Evolutionary conservation across 2,113 vertebrate genomes (phyloP), one percentile per base, ranked within the genome.

Genomic region (Ammodytes dubius): DNA sequence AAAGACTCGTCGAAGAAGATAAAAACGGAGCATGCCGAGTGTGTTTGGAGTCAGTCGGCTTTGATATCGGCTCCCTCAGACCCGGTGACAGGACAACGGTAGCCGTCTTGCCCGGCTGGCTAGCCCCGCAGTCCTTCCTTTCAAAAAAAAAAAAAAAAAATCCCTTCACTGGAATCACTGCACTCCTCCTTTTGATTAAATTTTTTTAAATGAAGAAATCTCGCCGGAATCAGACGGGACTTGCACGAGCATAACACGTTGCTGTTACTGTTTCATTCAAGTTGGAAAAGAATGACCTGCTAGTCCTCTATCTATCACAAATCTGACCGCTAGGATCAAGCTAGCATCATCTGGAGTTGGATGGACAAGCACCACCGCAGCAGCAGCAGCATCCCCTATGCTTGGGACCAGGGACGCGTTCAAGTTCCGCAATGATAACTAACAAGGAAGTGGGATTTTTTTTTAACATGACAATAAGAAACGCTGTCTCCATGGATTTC

Each of bases 291-390:
- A 40, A 4, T 59, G 67, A 76, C 76, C 75, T 27, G 56, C 63
- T 70, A 66, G 84, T 80, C 66, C 75, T 82, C 54, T 45, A 14
- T 82, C 54, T 45, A 14, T 3, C 27, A 58, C 46, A 7, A 12
- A 52, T 77, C 79, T 82, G 88, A 91, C 86, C 84, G 88, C 79
- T 77, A 70, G 87, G 73, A 66, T 37, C 80, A 4, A 90, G 87
- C 90, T 90, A 89, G 79, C 87, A 83, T 88, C 89, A 2, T 70
- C 86, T 70, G 86, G 84, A 87, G 80, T 64, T 40, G 77, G 79
- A 83, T 77, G 84, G 57, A 75, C 54, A 69, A 42, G 63, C 66
- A 70, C 86, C 76, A 70, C 77, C 1, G 12, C 73, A 35, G 40
- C 54, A 47, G 40, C 54, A 47, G 6, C 86, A 89, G 82, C 87